A percentile compares a stretch with the other conserved stretches of the same genome.
Conservation (phyloP, 2,113 vertebrate genomes). For the Myiopsitta monachus region DNA sequence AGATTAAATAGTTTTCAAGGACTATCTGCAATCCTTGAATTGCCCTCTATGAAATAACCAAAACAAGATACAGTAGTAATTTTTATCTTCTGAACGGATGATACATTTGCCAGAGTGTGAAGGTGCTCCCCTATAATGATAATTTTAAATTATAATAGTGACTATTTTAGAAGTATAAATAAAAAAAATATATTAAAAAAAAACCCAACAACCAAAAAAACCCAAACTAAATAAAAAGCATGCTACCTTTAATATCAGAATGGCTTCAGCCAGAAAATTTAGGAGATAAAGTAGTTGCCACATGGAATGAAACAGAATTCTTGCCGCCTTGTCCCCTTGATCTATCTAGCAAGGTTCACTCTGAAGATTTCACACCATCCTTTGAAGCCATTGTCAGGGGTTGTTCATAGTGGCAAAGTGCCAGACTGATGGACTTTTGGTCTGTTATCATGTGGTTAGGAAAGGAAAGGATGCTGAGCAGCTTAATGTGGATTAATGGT, state of each 20-base stretch:
- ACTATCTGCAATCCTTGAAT: background rate
- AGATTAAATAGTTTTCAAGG: background rate
- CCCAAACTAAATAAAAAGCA: background rate
- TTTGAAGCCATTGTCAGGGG: slow-evolving; percentile 37
- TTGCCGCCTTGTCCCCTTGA: background rate
- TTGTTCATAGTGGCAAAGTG: slow-evolving; percentile 10
- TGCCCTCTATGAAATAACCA: background rate
- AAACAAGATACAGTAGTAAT: background rate
- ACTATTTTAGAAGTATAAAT: background rate
- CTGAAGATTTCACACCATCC: background rate
- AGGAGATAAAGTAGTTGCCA: background rate
- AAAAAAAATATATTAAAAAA: background rate
- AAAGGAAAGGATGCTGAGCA: background rate
- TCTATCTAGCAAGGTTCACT: background rate
- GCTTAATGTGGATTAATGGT: slow-evolving; percentile 15
- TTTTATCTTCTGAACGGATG: background rate
- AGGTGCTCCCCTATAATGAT: background rate
- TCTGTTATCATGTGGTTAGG: background rate
- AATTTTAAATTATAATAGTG: background rate
- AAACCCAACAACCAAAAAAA: too few relatives aligned
- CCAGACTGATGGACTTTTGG: slow-evolving; percentile 35
- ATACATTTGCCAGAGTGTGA: background rate
- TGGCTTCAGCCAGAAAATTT: background rate
- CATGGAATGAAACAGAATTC: background rate
- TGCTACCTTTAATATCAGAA: background rate